Conservation (phyloP, 2,888 invertebrate species). For the Tyria jacobaeae region DNA sequence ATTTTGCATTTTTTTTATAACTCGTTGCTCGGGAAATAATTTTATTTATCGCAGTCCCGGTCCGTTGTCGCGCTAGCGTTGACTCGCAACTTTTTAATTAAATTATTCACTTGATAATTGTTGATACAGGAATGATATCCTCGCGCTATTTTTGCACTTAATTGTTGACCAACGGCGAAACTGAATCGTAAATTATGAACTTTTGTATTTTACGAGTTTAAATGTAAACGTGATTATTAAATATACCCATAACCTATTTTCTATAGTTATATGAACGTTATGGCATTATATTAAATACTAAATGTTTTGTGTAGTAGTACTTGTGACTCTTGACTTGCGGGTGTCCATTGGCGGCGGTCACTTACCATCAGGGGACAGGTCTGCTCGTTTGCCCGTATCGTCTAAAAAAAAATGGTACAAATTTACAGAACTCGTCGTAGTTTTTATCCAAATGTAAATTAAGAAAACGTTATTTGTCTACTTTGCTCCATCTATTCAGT, state of each 20-base stretch:
- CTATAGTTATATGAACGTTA: too few species aligned
- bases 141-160: conserved; percentile 40
- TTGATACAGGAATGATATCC: conserved; percentile 51
- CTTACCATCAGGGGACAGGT: too few species aligned
- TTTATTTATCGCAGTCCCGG: conserved; percentile 77
- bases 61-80: conserved; percentile 62
- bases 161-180: conserved; percentile 36
- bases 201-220: conserved; percentile 29
- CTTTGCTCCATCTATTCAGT: background rate
- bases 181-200: conserved; percentile 39
- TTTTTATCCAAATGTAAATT: too few species aligned
- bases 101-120: conserved; percentile 78
- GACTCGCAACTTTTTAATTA: conserved; percentile 76
- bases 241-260: background rate
- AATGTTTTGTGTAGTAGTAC: too few species aligned
- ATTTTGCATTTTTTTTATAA: conserved; percentile 50
- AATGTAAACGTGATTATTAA: background rate
- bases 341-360: too few species aligned
- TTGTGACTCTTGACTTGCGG: too few species aligned
- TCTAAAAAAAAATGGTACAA: too few species aligned
- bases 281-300: too few species aligned
- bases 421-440: too few species aligned
- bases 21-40: conserved; percentile 65
- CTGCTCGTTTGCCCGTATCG: too few species aligned
- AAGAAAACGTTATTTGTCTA: background rate